A percentile compares a stretch with the other conserved stretches of the same genome.
Conservation (phyloP, 2,888 invertebrate genomes). For the Tipula vernalis region DNA sequence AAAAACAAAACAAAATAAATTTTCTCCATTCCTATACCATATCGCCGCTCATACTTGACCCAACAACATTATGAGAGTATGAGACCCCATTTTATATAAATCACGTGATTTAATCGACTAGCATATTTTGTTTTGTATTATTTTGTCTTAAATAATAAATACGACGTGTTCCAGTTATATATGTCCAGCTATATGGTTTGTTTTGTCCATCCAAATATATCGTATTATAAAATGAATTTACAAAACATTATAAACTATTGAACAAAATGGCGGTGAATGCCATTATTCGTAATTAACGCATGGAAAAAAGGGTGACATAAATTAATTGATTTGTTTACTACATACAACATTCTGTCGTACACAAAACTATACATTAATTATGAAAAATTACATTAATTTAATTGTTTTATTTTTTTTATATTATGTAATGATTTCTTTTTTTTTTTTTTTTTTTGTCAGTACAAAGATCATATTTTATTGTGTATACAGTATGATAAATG, state of each 20-base stretch:
- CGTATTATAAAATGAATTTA: too few species aligned
- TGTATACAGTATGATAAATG: not conserved
- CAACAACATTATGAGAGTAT: not conserved
- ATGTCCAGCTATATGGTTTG: not conserved
- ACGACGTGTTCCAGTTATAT: not conserved
- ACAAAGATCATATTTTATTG: not conserved
- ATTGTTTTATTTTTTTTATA: not conserved
- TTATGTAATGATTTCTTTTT: not conserved
- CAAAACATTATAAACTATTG: not conserved
- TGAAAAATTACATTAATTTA: not conserved
- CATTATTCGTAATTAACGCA: not conserved
- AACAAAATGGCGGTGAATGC: not conserved
- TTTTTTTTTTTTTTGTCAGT: not conserved
- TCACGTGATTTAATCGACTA: not conserved
- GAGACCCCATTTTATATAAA: not conserved
- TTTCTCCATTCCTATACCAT: not conserved
- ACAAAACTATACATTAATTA: not conserved
- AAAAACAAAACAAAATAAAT: not conserved
- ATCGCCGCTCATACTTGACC: not conserved
- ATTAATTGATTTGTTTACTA: not conserved
- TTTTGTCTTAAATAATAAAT: not conserved
- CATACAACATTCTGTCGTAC: not conserved
- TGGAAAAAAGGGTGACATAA: not conserved
- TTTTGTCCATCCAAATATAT: not conserved
- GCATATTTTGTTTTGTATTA: not conserved